Conservation (phyloP, 2,888 invertebrate species). For the Volucella inflata region DNA sequence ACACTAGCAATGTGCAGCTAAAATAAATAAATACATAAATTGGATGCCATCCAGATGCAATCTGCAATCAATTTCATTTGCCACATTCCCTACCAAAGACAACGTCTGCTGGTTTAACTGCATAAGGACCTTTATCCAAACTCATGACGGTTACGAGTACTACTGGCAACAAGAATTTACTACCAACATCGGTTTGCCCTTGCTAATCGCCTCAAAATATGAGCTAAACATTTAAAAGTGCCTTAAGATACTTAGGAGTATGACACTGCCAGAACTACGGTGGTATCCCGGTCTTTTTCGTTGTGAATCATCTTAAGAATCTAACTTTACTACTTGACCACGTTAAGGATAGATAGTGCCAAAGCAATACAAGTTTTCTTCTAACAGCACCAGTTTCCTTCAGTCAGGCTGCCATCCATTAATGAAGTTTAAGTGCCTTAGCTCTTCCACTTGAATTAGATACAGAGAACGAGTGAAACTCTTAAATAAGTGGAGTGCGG, state of each 20-base stretch:
- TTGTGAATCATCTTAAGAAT: conserved; percentile 44
- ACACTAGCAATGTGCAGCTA: conserved; percentile 40
- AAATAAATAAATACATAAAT: conserved; percentile 71
- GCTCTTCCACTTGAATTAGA: conserved; percentile 38
- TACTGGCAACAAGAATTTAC: conserved; percentile 40
- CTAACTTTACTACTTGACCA: conserved; percentile 69
- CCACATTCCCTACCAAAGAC: conserved; percentile 22
- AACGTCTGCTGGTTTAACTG: neutral
- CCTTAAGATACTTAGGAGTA: conserved; percentile 42
- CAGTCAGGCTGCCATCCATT: conserved; percentile 44
- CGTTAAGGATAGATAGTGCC: conserved; percentile 10
- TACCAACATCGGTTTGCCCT: conserved; percentile 48
- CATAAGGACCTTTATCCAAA: conserved; percentile 19
- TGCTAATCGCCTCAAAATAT: conserved; percentile 68
- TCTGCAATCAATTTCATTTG: conserved; percentile 69
- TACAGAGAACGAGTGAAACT: conserved; percentile 26
- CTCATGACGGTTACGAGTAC: conserved; percentile 27
- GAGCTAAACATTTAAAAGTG: conserved; percentile 59
- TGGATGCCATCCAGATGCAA: conserved; percentile 69
- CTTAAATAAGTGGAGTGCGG: conserved; percentile 56
- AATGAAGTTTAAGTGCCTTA: conserved; percentile 69
- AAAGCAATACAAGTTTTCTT: neutral
- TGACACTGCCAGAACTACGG: conserved; percentile 36
- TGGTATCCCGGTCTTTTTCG: neutral
- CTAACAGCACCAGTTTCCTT: conserved; percentile 8